Evolutionary conservation across 2,888 invertebrate genomes (phyloP), one percentile per base, ranked within the genome.

Genomic region (Orthosia cruda): DNA sequence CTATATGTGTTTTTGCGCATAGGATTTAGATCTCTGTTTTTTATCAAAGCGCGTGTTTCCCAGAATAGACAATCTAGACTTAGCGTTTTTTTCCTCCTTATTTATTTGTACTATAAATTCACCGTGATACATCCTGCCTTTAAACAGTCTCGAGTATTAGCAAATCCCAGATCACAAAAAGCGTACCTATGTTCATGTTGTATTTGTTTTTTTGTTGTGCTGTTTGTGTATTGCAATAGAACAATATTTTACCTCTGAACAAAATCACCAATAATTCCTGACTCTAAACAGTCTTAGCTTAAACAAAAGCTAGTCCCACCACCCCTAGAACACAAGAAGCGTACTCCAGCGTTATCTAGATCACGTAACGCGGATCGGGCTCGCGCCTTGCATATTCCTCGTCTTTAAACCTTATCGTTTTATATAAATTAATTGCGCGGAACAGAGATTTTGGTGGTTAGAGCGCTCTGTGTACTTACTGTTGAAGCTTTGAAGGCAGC

Each of bases 331-430:
- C 65, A 63, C 86, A 90, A 91, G 91, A 88, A 88, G 85, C 86
- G 83, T 89, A 85, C 87, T 83, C 80, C 71, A 76, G 45, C 80
- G 89, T 89, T 95, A 96, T 96, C 96, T 89, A 89, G 92, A 93
- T 94, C 95, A 95, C 96, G 96, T 96, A 88, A 88, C 91, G 87
- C 89, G 89, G 86, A 88, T 87, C 87, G 90, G 84, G 93, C 92
- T 92, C 95, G 93, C 95, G 95, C 90, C 95, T 94, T 94, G 96
- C 96, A 96, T 96, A 96, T 95, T 96, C 95, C 95, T 83, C 89
- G 93, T 90, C 91, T 93, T 92, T 93, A 92, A 94, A 94, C 94
- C 96, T 96, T 96, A 96, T 96, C 96, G 95, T 95, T 94, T 94
- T 92, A 93, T 92, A 93, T 94, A 93, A 95, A 96, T 95, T 96